phyloP scores from a whole-genome alignment of 2,113 vertebrate genomes.

The Myrmecobius fasciatus region DNA sequence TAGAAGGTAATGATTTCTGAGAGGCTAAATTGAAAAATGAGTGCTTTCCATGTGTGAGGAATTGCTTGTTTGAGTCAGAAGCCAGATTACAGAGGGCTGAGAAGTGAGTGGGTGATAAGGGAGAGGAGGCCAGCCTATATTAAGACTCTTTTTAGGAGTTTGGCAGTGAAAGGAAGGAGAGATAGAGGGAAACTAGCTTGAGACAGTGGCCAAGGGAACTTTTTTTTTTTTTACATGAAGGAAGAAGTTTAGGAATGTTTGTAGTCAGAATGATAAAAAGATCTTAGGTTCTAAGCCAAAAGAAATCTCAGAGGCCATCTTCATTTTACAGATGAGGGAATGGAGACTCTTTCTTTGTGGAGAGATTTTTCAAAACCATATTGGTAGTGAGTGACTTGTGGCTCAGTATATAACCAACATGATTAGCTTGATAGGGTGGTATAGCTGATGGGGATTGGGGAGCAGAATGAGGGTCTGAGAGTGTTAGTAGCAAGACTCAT shows the following conservation, averaged over 20 bases:
- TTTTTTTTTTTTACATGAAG: not conserved
- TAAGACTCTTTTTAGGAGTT: not conserved
- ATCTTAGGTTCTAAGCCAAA: not conserved
- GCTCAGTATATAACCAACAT: not conserved
- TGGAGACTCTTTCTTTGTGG: no score
- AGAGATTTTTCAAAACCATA: not conserved
- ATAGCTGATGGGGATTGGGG: not conserved
- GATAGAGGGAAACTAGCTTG: not conserved
- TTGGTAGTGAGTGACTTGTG: not conserved
- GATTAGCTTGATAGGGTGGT: not conserved
- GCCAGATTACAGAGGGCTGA: not conserved
- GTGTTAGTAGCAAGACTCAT: not conserved
- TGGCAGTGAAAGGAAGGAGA: not conserved
- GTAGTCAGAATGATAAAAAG: not conserved
- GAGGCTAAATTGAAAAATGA: not conserved
- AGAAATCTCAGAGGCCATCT: not conserved
- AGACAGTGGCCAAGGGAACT: not conserved
- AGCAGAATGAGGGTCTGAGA: no score
- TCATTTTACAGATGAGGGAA: not conserved
- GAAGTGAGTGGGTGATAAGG: not conserved
- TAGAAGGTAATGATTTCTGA: not conserved
- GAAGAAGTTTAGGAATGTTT: not conserved
- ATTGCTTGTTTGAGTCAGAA: not conserved
- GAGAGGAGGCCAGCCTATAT: not conserved
- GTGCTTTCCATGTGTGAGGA: not conserved